phyloP scores from a whole-genome alignment of 2,888 invertebrate genomes.

The Tenodera sinensis region DNA sequence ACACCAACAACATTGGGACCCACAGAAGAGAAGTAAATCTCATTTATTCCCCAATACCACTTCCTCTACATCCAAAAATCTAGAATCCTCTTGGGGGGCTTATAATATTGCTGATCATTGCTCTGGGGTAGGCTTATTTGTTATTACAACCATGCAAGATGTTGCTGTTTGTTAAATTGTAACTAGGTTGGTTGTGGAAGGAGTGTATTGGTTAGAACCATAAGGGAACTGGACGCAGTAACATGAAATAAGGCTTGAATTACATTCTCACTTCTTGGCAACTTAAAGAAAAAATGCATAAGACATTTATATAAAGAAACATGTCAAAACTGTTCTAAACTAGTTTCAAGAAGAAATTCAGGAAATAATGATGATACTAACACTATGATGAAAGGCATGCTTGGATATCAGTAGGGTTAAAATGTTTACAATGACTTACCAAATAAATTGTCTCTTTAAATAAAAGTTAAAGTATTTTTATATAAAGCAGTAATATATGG shows the following conservation, averaged over 20 bases:
- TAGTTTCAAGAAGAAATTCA: background rate
- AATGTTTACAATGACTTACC: background rate
- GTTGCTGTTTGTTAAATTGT: slow-evolving; percentile 3
- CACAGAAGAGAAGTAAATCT: slow-evolving; percentile 51
- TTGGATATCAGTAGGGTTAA: background rate
- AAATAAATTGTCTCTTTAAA: background rate
- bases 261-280: background rate
- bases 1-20: slow-evolving; percentile 50
- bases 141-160: background rate
- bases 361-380: background rate
- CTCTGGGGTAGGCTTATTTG: background rate
- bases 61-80: background rate
- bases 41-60: slow-evolving; percentile 21
- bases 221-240: slow-evolving; percentile 8
- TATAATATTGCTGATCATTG: background rate
- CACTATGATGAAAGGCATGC: background rate
- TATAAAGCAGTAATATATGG: background rate
- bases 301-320: background rate
- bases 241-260: background rate
- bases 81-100: background rate
- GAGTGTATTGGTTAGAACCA: background rate
- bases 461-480: background rate
- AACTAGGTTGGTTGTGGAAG: background rate
- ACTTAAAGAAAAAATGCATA: background rate
- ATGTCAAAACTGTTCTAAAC: background rate